These are phyloP conservation scores for Cartodere bifasciata DNA, from an alignment of 2,888 invertebrate genomes.

Conservation along the genomic window DNA sequence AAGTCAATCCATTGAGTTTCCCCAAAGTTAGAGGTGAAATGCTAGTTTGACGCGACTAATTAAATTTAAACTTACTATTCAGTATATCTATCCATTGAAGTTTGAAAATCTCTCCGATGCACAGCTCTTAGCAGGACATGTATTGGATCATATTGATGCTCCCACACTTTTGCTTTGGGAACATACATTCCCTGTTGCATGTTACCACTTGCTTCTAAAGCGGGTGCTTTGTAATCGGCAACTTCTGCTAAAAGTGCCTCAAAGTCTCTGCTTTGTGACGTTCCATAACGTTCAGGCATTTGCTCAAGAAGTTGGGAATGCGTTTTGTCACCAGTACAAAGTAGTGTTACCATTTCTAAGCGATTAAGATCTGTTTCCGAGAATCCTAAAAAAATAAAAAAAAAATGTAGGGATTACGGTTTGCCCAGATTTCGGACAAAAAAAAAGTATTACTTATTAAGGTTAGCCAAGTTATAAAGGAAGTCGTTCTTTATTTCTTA, in stretches of 20 bases:
- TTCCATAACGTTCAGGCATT: conserved; percentile 94
- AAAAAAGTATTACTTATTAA: no score
- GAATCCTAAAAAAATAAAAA: conserved; percentile 43
- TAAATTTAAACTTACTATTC: conserved; percentile 68
- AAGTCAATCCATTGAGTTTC: no score
- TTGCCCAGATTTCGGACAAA: no score
- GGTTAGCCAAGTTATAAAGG: no score
- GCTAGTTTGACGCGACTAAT: no score
- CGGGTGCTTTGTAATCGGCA: conserved; percentile 58
- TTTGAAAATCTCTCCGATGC: conserved; percentile 85
- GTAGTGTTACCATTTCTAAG: conserved; percentile 82
- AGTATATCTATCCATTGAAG: conserved; percentile 85
- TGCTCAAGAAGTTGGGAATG: conserved; percentile 90
- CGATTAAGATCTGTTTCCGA: conserved; percentile 51
- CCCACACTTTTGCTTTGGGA: conserved; percentile 79
- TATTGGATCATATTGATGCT: conserved; percentile 81
- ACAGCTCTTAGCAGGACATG: conserved; percentile 85
- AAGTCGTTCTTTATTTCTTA: no score
- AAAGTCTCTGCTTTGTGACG: conserved; percentile 77
- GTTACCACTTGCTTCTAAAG: conserved; percentile 65
- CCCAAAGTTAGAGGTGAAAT: no score
- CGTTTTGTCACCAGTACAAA: conserved; percentile 90
- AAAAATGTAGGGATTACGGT: no score
- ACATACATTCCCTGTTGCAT: conserved; percentile 78
- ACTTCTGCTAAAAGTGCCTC: conserved; percentile 69